Conservation (phyloP, 2,888 invertebrate genomes). For the Mythimna loreyi region DNA sequence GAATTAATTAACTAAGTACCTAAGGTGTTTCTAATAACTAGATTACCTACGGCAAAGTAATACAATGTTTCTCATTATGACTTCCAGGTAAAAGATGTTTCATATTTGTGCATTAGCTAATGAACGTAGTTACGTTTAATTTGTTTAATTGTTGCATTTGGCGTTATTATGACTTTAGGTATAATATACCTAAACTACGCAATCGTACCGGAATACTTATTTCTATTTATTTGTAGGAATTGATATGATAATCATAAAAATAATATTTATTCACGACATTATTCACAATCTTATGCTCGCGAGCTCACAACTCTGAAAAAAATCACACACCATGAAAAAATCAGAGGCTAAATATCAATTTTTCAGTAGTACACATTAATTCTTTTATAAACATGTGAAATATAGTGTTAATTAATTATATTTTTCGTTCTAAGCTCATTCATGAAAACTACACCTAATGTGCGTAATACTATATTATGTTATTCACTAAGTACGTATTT, state of each 20-base stretch:
- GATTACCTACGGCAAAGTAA: slow-evolving; percentile 10
- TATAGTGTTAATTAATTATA: background rate
- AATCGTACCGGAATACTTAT: background rate
- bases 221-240: background rate
- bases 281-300: background rate
- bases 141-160: slow-evolving; percentile 23
- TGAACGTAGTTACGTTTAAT: slow-evolving; percentile 5
- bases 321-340: background rate
- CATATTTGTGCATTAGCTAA: slow-evolving; percentile 30
- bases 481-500: background rate
- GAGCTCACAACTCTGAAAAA: background rate
- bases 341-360: too few relatives aligned
- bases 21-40: slow-evolving; percentile 35
- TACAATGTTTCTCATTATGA: slow-evolving; percentile 5
- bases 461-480: slow-evolving; percentile 12
- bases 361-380: background rate
- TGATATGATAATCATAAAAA: background rate
- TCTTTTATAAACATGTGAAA: background rate
- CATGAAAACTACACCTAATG: background rate
- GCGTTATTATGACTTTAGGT: background rate
- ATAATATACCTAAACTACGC: background rate
- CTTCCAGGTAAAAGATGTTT: slow-evolving; percentile 31
- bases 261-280: background rate
- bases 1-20: slow-evolving; percentile 40
- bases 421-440: background rate